Conservation (phyloP, 1,140 invertebrate species). For the Drosophila navojoa region DNA sequence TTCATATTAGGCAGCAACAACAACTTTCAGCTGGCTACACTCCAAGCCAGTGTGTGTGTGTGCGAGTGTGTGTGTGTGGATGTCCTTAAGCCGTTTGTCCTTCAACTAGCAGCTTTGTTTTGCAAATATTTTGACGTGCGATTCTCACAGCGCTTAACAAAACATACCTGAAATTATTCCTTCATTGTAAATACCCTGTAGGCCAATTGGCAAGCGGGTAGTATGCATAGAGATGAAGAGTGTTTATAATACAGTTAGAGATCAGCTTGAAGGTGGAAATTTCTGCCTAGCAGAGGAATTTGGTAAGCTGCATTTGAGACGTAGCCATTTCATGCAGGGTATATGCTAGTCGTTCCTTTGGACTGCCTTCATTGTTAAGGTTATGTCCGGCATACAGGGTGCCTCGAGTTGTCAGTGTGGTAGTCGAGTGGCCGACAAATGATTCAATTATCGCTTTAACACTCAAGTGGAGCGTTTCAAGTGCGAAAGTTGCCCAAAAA, state of each 20-base stretch:
- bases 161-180: not conserved
- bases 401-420: conserved; percentile 24
- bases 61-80: conserved; percentile 2
- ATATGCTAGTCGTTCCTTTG: not conserved
- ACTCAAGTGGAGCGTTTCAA: conserved; percentile 44
- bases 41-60: conserved; percentile 11
- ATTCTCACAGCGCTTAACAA: conserved; percentile 32
- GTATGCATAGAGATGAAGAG: too few relatives aligned
- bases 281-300: too few relatives aligned
- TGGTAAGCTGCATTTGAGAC: too few relatives aligned
- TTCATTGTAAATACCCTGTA: conserved; percentile 1
- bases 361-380: not conserved
- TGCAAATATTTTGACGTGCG: conserved; percentile 79
- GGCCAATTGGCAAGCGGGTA: not conserved
- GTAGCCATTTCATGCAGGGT: not conserved
- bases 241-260: too few relatives aligned
- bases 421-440: conserved; percentile 58
- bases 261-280: not conserved
- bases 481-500: conserved; percentile 67
- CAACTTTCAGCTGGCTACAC: conserved; percentile 30
- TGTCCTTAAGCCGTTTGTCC: conserved; percentile 47
- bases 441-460: conserved; percentile 59
- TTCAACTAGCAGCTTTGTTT: conserved; percentile 70
- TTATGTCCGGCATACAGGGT: conserved; percentile 46
- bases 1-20: conserved; percentile 17